Evolutionary conservation across 2,797 vertebrate genomes (phyloP), one percentile per base, ranked within the genome.

Genomic region (Clangula hyemalis): DNA sequence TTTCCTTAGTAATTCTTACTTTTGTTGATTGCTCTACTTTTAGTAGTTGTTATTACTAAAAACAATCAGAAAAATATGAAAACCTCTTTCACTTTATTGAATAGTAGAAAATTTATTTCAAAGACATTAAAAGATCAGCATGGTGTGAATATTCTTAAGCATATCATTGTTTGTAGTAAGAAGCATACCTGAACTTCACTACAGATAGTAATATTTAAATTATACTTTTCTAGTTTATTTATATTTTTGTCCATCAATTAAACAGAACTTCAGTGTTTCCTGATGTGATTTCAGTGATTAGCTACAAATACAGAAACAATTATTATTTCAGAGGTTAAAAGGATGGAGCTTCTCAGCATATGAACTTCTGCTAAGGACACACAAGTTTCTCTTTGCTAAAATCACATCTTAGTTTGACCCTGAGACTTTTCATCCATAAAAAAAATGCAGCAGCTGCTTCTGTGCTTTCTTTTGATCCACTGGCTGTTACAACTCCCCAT

Each of bases 321-420:
- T 4, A 62, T 10, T n/a, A n/a, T 49, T 90, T 90, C 15, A 72
- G 51, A 34, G 32, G 15, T 64, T 57, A 79, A 95, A 86, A 79
- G 51, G 4, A 53, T 21, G 47, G 22, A 38, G 45, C 16, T 73
- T 73, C 15, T 47, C 57, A 87, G 43, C 21, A 71, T 34, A 8
- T 62, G 12, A 86, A 64, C 32, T 69, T 90, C 70, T 66, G 32
- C 41, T 73, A 24, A 61, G 51, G 66, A 58, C 6, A 38, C 22
- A 51, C 22, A 58, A 18, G 28, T 61, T 88, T 84, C 45, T 65
- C n/a, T 74, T 58, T 74, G 27, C 41, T 24, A 28, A 83, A 74
- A 87, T 87, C 60, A 65, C 17, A 69, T 41, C 68, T 70, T 47
- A 91, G 53, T 87, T 97, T 96, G 78, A 89, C 79, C 68, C 4